These are phyloP conservation scores for Noctua pronuba DNA, from an alignment of 2,888 invertebrate species.

Conservation along the genomic window DNA sequence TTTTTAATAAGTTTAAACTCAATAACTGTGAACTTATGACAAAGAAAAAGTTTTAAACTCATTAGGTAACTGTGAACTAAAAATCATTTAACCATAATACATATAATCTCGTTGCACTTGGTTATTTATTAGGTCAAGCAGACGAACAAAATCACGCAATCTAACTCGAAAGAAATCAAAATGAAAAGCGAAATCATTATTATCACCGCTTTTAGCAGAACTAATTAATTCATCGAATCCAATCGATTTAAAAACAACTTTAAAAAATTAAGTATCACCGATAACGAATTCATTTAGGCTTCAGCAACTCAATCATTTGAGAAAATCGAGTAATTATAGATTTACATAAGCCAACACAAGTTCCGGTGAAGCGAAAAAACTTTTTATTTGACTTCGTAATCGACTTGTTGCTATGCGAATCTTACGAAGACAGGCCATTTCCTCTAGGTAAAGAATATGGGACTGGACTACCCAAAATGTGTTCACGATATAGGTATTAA, in stretches of 20 bases:
- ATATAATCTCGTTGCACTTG: not conserved
- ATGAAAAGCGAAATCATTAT: slow-evolving; percentile 8
- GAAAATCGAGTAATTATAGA: slow-evolving; percentile 40
- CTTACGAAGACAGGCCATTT: not conserved
- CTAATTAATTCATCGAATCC: slow-evolving; percentile 42
- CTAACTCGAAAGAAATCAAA: not conserved
- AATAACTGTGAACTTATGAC: no score
- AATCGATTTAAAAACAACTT: slow-evolving; percentile 19
- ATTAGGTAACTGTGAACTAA: not conserved
- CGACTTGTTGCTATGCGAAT: not conserved
- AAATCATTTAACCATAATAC: not conserved
- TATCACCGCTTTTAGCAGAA: slow-evolving; percentile 40
- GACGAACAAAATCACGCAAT: slow-evolving; percentile 1
- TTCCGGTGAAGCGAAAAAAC: slow-evolving; percentile 6
- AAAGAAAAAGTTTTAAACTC: not conserved
- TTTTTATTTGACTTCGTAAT: slow-evolving; percentile 14
- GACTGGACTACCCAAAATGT: not conserved
- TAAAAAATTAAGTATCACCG: slow-evolving; percentile 6
- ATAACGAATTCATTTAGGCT: slow-evolving; percentile 33
- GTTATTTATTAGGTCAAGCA: not conserved
- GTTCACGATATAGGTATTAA: not conserved
- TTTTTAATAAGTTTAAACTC: no score
- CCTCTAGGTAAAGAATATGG: not conserved
- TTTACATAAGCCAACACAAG: slow-evolving; percentile 48
- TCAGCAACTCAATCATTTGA: slow-evolving; percentile 32